Base-by-base conservation (phyloP, 2,888 invertebrate genomes). In the Nycteola revayana region DNA sequence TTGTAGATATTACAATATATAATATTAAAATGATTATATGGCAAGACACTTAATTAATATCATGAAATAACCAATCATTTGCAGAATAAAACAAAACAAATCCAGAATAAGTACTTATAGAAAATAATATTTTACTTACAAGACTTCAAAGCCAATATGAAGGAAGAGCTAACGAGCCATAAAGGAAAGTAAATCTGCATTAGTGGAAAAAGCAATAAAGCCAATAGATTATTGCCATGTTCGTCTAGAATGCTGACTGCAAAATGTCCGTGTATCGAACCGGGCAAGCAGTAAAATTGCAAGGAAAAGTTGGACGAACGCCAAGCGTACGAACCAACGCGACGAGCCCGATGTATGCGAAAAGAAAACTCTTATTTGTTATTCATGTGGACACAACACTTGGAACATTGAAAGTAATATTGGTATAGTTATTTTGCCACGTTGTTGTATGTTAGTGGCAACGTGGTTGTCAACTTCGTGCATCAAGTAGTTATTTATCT, bases 171-270 rank as follows among this genome's bases (percentile, higher is more conserved):
- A 47, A 46, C 36, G 44, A 53, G 34, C 55, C 34, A 49, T 60
- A 62, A 60, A 64, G 56, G 41, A 42, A 36, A 55, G 46, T 68
- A 63, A 70, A 70, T 67, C 65, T 49, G 43, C 43, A 47, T 60
- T 57, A 51, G 49, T 49, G 46, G 58, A 60, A 43, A 61, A 64
- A 64, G 65, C 55, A 65, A 65, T 72, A 71, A 76, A 74, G 55
- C 64, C 65, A 68, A 73, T 77, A 82, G 76, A 75, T 82, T 83
- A 82, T 80, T 81, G 74, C 80, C 75, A 69, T 78, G 63, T 63
- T 65, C 65, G 71, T 73, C 68, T 70, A 78, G 73, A 67, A 71
- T 66, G 60, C 60, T 61, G 66, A 64, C 75, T 75, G 75, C 72
- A 68, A 76, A 80, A 73, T 67, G 68, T 74, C 70, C 60, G 56